phyloP scores from a whole-genome alignment of 2,113 vertebrate genomes.

The Poecilia latipinna region DNA sequence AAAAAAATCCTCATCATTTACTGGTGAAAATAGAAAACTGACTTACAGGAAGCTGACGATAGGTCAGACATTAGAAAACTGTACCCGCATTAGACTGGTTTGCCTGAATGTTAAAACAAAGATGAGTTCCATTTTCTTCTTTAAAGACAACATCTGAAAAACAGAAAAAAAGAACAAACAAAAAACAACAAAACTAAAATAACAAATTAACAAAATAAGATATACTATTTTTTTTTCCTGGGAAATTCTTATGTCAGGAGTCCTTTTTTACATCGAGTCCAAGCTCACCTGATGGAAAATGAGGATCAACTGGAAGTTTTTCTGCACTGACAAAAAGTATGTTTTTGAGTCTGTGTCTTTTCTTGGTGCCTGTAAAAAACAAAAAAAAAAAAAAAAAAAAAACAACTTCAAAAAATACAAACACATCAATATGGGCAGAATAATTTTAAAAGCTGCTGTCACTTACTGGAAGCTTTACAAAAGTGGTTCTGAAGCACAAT shows the following conservation, averaged over 20 bases:
- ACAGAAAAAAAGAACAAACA: background rate
- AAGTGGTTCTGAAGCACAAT: constrained; percentile 1
- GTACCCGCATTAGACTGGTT: background rate
- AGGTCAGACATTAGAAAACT: background rate
- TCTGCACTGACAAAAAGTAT: background rate
- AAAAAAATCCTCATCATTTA: background rate
- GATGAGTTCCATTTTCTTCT: background rate
- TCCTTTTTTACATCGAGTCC: background rate
- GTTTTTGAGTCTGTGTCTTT: accelerated
- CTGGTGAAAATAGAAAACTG: background rate
- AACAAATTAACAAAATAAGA: background rate
- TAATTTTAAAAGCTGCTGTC: background rate
- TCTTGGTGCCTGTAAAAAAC: background rate
- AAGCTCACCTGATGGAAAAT: constrained; percentile 7
- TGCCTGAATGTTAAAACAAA: background rate
- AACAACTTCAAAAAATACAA: background rate
- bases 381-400: background rate
- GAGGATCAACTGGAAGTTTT: accelerated
- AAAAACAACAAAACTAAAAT: background rate
- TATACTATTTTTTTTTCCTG: background rate
- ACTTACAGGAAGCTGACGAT: background rate
- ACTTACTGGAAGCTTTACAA: constrained; percentile 20
- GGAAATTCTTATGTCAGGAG: background rate
- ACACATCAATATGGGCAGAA: background rate
- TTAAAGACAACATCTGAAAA: background rate